Evolutionary conservation across 2,888 invertebrate species (phyloP).

Genomic region (Melanostoma scalare): DNA sequence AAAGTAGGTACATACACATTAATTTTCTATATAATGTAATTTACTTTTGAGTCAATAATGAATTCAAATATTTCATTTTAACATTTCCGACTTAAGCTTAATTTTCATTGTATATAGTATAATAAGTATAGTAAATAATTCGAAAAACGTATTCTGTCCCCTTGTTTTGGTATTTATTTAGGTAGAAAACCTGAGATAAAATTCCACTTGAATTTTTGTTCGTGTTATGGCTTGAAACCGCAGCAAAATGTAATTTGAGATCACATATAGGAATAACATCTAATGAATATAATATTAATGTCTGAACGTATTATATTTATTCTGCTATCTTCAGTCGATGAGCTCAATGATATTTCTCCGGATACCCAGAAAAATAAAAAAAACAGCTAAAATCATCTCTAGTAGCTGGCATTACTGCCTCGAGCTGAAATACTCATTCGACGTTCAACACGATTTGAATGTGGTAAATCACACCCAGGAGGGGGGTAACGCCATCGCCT

Average conservation of each 20-base stretch:
- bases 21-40: not conserved
- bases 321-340: constrained; percentile 57
- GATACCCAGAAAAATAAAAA: constrained; percentile 23
- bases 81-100: constrained; percentile 11
- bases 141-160: constrained; percentile 64
- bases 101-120: constrained; percentile 53
- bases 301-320: constrained; percentile 35
- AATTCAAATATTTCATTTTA: constrained; percentile 13
- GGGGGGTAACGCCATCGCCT: constrained; percentile 85
- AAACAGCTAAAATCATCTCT: constrained; percentile 42
- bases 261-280: constrained; percentile 67
- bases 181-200: constrained; percentile 65
- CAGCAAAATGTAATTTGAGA: constrained; percentile 68
- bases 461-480: constrained; percentile 81
- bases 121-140: constrained; percentile 34
- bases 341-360: constrained; percentile 35
- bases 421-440: constrained; percentile 91
- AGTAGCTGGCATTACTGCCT: constrained; percentile 82
- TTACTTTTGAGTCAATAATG: not conserved
- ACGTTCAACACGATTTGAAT: constrained; percentile 84
- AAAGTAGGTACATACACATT: constrained; percentile 31
- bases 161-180: constrained; percentile 33
- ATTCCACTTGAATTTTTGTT: constrained; percentile 37
- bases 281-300: constrained; percentile 42
- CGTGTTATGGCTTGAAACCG: constrained; percentile 64